Conservation (phyloP, 30 jellyfish, hydroid and myxozoan genomes). For the Turritopsis rubra region DNA sequence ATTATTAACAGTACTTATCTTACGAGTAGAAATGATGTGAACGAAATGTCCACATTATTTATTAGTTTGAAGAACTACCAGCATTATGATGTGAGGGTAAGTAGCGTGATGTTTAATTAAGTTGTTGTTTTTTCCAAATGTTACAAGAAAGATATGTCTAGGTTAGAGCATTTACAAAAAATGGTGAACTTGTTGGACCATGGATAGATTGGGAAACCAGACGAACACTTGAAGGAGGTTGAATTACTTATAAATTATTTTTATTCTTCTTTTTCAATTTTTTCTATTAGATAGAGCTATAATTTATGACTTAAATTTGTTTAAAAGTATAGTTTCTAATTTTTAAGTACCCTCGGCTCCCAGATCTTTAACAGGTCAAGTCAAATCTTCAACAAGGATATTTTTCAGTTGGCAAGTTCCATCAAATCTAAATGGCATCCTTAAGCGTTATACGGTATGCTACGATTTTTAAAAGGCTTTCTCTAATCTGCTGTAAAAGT, state of each 20-base stretch:
- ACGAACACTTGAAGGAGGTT: slow-evolving; percentile 29
- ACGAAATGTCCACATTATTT: neutral
- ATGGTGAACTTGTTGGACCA: neutral
- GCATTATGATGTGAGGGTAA: slow-evolving; percentile 17
- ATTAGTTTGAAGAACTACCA: neutral
- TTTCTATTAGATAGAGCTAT: neutral
- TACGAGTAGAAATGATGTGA: neutral
- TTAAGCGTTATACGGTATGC: slow-evolving; percentile 39
- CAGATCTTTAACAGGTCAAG: slow-evolving; percentile 8
- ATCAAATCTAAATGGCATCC: slow-evolving; percentile 41
- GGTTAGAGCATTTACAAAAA: slow-evolving; percentile 23
- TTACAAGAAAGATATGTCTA: neutral
- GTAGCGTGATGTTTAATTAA: neutral
- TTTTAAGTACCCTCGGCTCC: slow-evolving; percentile 48
- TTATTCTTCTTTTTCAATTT: neutral
- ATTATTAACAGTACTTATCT: neutral
- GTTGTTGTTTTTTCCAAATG: neutral
- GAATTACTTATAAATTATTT: neutral
- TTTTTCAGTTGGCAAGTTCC: slow-evolving; percentile 45
- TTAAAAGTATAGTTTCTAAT: neutral
- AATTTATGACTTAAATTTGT: neutral
- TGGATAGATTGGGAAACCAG: neutral
- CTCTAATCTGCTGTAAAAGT: no score
- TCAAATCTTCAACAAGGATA: slow-evolving; percentile 32
- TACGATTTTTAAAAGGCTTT: slow-evolving; percentile 7